Evolutionary conservation across 2,888 invertebrate genomes (phyloP), one percentile per base, ranked within the genome.

Genomic region (Iphiclides podalirius): DNA sequence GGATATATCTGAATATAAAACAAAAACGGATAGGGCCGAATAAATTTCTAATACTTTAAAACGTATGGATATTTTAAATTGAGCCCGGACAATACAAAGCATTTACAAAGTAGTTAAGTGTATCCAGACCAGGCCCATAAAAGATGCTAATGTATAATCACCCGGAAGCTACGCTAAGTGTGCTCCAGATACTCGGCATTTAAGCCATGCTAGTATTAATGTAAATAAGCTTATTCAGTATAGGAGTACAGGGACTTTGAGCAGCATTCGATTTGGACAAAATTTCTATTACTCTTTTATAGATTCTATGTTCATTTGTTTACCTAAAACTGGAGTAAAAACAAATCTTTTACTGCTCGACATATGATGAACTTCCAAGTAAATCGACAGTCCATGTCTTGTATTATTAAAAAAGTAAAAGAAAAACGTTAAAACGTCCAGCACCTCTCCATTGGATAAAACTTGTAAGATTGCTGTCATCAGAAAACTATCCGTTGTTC

Each of bases 401-500:
- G n/a, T n/a, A n/a, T n/a, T n/a, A n/a, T n/a, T n/a, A n/a, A n/a
- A n/a, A n/a, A n/a, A n/a, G n/a, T n/a, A n/a, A n/a, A n/a, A n/a
- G n/a, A n/a, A n/a, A n/a, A n/a, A n/a, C n/a, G n/a, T n/a, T n/a
- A n/a, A n/a, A n/a, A n/a, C n/a, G n/a, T n/a, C n/a, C n/a, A n/a
- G n/a, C n/a, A n/a, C n/a, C n/a, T n/a, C n/a, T n/a, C n/a, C n/a
- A n/a, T n/a, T n/a, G 17, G n/a, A 44, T 15, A 47, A 45, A 53
- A 49, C 38, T 48, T 54, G 52, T 57, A 52, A 70, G 66, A 79
- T 79, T 70, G 69, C 75, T 71, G 75, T 76, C 79, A 75, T 77
- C 73, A 69, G 59, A 62, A 64, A 67, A 64, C 61, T 52, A 53
- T 64, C 57, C 60, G 64, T 63, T 67, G 69, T 65, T 65, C 67